Percentiles rank a stretch among this genome's conserved stretches.
Conservation (phyloP, 2,113 vertebrate genomes). For the Grammomys dolichurus region DNA sequence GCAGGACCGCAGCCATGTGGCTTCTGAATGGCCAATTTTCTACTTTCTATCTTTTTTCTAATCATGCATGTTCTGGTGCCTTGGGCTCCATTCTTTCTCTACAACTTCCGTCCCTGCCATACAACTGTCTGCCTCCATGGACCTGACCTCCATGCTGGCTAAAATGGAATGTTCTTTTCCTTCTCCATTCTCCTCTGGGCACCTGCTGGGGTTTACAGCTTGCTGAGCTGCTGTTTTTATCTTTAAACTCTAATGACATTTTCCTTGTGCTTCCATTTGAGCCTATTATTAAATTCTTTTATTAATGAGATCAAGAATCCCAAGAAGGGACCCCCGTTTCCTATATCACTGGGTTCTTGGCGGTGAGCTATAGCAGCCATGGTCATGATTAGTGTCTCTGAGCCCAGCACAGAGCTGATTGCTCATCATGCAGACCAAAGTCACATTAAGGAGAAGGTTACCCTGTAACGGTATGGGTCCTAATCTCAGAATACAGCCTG, state of each 20-base stretch:
- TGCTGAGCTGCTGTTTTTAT: background rate
- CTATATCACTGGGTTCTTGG: background rate
- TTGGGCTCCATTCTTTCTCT: background rate
- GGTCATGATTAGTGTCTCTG: background rate
- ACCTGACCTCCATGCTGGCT: background rate
- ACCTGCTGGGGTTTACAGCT: background rate
- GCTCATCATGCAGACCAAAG: background rate
- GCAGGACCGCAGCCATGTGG: no score
- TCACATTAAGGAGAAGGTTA: background rate
- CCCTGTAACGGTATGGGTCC: accelerated
- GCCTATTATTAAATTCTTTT: background rate
- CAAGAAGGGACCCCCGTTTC: background rate
- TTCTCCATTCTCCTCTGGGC: background rate
- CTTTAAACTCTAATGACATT: background rate
- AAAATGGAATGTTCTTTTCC: no score
- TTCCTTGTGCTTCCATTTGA: background rate
- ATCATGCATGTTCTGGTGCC: background rate
- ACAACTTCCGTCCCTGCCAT: background rate
- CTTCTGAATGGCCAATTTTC: background rate
- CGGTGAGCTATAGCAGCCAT: background rate
- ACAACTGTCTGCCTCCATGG: background rate
- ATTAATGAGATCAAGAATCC: background rate
- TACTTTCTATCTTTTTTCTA: background rate
- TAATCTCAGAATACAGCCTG: background rate
- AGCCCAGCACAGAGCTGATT: accelerated